A percentile compares a stretch with the other conserved stretches of the same genome.
Evolutionary conservation across 1,140 invertebrate genomes (phyloP).

Genomic region (Drosophila tristis): DNA sequence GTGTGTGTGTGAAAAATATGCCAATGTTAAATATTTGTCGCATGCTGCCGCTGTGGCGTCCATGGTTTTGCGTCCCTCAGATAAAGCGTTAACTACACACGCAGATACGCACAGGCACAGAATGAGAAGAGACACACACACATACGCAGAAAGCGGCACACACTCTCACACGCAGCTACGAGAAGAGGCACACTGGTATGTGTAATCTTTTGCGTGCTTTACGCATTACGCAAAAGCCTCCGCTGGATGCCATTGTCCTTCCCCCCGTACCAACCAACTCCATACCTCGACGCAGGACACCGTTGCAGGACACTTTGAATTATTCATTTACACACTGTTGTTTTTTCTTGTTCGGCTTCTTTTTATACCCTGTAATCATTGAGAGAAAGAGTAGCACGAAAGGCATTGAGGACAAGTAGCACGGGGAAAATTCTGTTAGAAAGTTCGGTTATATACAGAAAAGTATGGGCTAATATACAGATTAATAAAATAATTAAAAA

Average conservation of each 20-base stretch:
- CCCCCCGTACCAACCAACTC: neutral
- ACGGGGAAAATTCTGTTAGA: too few relatives aligned
- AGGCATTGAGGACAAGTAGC: too few relatives aligned
- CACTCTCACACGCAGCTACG: neutral
- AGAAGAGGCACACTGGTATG: conserved; percentile 45
- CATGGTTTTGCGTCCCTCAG: conserved; percentile 71
- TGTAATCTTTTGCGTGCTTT: conserved; percentile 81
- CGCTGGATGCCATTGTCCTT: too few relatives aligned
- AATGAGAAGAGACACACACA: conserved; percentile 4
- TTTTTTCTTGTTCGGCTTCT: conserved; percentile 1
- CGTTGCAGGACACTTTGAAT: conserved; percentile 81
- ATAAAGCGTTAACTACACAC: conserved; percentile 76
- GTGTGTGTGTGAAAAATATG: conserved; percentile 75
- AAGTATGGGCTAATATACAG: too few relatives aligned
- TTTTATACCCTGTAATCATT: conserved; percentile 8
- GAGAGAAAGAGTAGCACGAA: too few relatives aligned
- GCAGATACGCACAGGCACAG: conserved; percentile 18
- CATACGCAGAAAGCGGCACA: too few relatives aligned
- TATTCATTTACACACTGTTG: conserved; percentile 74
- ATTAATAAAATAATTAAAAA: too few relatives aligned
- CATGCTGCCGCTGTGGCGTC: conserved; percentile 57
- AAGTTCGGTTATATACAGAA: too few relatives aligned
- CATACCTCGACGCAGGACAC: conserved; percentile 58
- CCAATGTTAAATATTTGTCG: conserved; percentile 81
- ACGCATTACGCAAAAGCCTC: conserved; percentile 63